Base-by-base conservation (phyloP, 2,888 invertebrate genomes). In the Hipparchia semele region DNA sequence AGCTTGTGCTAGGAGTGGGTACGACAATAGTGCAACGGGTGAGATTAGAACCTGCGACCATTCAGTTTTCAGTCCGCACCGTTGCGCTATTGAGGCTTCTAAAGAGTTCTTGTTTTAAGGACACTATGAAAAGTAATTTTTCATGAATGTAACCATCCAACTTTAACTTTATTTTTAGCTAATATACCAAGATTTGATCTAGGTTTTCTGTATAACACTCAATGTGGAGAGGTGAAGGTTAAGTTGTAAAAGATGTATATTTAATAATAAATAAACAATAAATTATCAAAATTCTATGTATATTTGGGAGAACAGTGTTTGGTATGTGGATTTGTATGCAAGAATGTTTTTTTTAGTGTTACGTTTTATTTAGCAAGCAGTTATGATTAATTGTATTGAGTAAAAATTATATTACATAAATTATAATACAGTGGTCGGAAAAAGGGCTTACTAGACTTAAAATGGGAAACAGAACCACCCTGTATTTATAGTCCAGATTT, bases 281-380 rank as follows among this genome's bases (percentile, higher is more conserved):
- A 23, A 60, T 33, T 69, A 69, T 61, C 69, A 39, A 72, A 60
- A 66, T 68, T 68, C 33, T 70, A 64, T 67, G 45, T 67, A 67
- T 72, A 67, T 72, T 72, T 74, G 51, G 69, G 39, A 62, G 61
- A 67, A 68, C 12, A 56, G 54, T 68, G 61, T 71, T 68, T 65
- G 65, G 33, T 49, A 69, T 66, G 49, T 71, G 54, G 68, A 73
- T 68, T 59, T 70, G 54, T 65, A 45, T 68, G 49, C 13, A 54
- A 60, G 33, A 23, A 45, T 49, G 23, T 67, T 71, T 71, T 71
- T 13, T 64, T 71, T 71, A 45, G 65, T 71, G 58, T 71, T 65
- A 65, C 59, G 39, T 58, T 65, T 56, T 6, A 59, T 33, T 5
- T 53, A 60, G 7, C 51, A 60, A 53, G 61, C 49, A 10, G 54